Base-by-base conservation (phyloP, 2,113 vertebrate genomes). In the Canis aureus region DNA sequence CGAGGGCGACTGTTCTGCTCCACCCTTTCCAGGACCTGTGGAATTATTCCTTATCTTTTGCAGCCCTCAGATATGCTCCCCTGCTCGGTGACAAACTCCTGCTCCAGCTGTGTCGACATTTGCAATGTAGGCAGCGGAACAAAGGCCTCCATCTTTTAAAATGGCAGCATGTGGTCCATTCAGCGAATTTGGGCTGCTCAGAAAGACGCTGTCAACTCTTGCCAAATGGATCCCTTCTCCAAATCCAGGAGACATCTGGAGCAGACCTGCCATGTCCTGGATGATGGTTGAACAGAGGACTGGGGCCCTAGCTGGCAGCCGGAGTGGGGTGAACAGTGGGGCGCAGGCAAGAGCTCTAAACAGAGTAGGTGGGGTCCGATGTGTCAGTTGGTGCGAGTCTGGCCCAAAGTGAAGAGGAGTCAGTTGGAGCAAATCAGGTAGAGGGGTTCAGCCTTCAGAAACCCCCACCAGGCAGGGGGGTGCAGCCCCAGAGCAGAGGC, bases 291-390 rank as follows among this genome's bases (percentile, higher is more conserved):
- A 74, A 53, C 0, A 8, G 81, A 3, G 12, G 27, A 3, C 79
- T 43, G 32, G 59, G 85, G 35, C 23, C 59, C 73, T 32, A 22
- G 59, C 43, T 35, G 67, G 66, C 66, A 76, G 49, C 55, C 13
- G 10, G 81, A 8, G 27, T 22, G 20, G 55, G 43, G 25, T 25
- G 2, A 19, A 51, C 1, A 7, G 20, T 25, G 32, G 22, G 2
- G 32, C 60, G 5, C 10, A 53, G 76, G 12, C 1, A 3, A n/a
- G 71, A 60, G 13, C 82, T 59, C 25, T 55, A 51, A 74, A 55
- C 38, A 29, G 20, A 25, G 11, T 9, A 1, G 29, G 2, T 43
- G 38, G 38, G 67, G n/a, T 67, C 79, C 7, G 3, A 1, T 0
- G 3, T 51, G 59, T 43, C 62, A 4, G 15, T n/a, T 8, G 62